A percentile compares a stretch with the other conserved stretches of the same genome.
These are phyloP conservation scores for Ostrea edulis DNA, from an alignment of 1,140 invertebrate genomes.

Conservation along the genomic window DNA sequence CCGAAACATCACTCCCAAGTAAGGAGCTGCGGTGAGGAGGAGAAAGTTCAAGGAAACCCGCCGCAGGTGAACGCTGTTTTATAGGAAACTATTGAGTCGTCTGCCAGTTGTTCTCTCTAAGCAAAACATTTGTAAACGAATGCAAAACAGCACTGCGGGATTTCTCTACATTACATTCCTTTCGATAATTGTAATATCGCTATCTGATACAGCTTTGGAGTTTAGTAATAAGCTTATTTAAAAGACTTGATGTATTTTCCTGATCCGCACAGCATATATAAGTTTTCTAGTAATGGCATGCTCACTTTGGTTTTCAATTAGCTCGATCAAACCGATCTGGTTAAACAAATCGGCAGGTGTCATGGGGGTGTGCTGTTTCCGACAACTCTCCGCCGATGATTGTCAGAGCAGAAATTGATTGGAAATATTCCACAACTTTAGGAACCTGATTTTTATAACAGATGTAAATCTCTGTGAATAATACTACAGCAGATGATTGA, in stretches of 20 bases:
- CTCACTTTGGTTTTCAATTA: neutral
- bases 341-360: neutral
- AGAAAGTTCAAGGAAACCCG: neutral
- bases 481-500: too few species aligned
- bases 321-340: neutral
- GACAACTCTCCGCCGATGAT: too few species aligned
- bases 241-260: neutral
- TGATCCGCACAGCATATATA: neutral
- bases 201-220: neutral
- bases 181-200: neutral
- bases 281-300: neutral
- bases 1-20: neutral
- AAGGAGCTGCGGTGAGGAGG: neutral
- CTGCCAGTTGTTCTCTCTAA: neutral
- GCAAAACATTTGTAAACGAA: constrained; percentile 6
- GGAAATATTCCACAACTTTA: too few species aligned
- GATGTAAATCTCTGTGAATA: too few species aligned
- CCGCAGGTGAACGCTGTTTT: neutral
- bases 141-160: neutral
- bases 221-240: neutral
- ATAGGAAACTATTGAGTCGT: neutral
- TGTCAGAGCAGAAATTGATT: too few species aligned
- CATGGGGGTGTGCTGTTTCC: too few species aligned
- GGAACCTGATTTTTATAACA: too few species aligned
- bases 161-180: neutral